Base-by-base conservation (phyloP, 2,888 invertebrate genomes). In the Pammene fasciana region DNA sequence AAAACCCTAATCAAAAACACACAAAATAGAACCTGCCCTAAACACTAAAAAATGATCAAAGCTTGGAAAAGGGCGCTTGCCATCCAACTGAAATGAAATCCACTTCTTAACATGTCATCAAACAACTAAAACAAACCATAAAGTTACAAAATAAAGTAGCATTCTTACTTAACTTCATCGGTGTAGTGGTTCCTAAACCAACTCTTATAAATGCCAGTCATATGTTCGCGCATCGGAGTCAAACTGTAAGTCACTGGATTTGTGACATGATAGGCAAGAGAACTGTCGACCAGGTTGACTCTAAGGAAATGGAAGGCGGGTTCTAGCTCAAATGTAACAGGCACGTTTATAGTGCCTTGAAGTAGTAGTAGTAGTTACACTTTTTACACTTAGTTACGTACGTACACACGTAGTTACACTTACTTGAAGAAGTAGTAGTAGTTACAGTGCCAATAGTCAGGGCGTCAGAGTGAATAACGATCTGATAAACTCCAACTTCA, bases 41-140 rank as follows among this genome's bases (percentile, higher is more conserved):
- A n/a, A n/a, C n/a, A n/a, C n/a, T n/a, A n/a, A n/a, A 26, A 26
- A 26, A 26, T 3, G 26, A 26, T n/a, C n/a, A n/a, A 26, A 26
- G 95, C 93, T 85, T 96, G 93, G 79, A 96, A 95, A 77, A 96
- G 96, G 0, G 96, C 96, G 0, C 95, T 92, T 0, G 94, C 95
- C 82, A 94, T 87, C 92, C 92, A 94, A 50, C 94, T 94, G 67
- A 67, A 61, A 14, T 26, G 64, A n/a, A 18, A 34, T 13, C n/a
- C 9, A 18, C 14, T 16, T 50, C 1, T n/a, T 46, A 7, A 10
- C 16, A 10, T 16, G 52, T 11, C 18, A 26, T 11, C 5, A 0
- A 52, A 11, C 13, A 6, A 5, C 0, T 26, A 50, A 14, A 7
- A 14, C 9, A 13, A 18, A 5, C 11, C 50, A 13, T 2, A 18